These are phyloP conservation scores for Erynnis tages DNA, from an alignment of 2,888 invertebrate genomes.

Conservation along the genomic window DNA sequence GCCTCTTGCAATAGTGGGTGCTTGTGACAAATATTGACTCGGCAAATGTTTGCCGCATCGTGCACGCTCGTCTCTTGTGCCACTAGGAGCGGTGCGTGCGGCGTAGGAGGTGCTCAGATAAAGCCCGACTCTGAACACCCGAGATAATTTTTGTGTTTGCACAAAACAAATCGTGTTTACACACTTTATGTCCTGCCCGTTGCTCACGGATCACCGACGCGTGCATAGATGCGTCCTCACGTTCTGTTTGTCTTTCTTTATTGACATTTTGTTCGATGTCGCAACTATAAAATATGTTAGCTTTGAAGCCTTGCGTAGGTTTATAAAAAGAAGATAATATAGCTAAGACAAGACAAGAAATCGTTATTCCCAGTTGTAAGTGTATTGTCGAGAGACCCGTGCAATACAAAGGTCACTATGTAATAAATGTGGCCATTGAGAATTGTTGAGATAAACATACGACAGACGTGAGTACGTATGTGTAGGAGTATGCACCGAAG, in stretches of 20 bases:
- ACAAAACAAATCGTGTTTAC: conserved; percentile 71
- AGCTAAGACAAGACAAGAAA: not conserved
- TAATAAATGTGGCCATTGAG: conserved; percentile 4
- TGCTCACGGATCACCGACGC: conserved; percentile 56
- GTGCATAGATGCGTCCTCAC: conserved; percentile 63
- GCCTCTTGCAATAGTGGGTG: conserved; percentile 58
- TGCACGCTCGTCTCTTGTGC: conserved; percentile 63
- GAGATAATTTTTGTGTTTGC: conserved; percentile 69
- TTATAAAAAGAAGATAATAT: not conserved
- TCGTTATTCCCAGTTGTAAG: not conserved
- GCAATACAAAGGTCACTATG: conserved; percentile 1
- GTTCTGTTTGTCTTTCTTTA: conserved; percentile 60
- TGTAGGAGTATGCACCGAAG: conserved; percentile 15
- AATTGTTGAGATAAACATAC: conserved; percentile 14
- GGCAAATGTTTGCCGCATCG: conserved; percentile 68
- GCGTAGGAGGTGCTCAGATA: conserved; percentile 59
- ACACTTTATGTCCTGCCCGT: conserved; percentile 62
- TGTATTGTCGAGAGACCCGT: not conserved
- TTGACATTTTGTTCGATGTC: conserved; percentile 27
- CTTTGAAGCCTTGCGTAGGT: not conserved
- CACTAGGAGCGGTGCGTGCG: conserved; percentile 46
- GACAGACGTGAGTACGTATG: conserved; percentile 8
- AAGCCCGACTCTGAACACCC: conserved; percentile 49
- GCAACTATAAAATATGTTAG: conserved; percentile 4
- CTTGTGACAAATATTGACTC: conserved; percentile 72